These are phyloP conservation scores for Acleris laterana DNA, from an alignment of 2,888 invertebrate genomes.

Conservation along the genomic window DNA sequence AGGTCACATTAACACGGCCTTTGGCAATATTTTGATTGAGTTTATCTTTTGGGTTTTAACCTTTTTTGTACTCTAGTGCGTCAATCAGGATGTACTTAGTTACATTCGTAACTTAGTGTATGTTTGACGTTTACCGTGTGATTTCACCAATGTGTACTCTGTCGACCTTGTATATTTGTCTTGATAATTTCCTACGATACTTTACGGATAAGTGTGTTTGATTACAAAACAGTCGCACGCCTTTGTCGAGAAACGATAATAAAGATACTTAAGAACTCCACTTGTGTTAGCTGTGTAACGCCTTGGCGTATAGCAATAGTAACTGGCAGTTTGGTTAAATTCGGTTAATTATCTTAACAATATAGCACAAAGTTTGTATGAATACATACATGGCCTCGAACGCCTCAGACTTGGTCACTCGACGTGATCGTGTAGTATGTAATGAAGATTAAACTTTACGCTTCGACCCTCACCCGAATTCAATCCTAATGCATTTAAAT, in stretches of 20 bases:
- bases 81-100: no score
- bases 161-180: conserved; percentile 1
- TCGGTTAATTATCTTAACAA: conserved; percentile 3
- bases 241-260: neutral
- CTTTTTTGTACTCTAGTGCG: no score
- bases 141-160: conserved; percentile 6
- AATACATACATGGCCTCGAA: conserved; percentile 4
- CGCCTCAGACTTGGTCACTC: neutral
- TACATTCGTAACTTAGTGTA: neutral
- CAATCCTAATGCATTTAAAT: neutral
- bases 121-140: conserved; percentile 7
- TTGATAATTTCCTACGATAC: conserved; percentile 2
- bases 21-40: neutral
- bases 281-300: neutral
- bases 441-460: conserved; percentile 5
- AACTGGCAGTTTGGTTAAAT: neutral
- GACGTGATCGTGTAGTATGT: conserved; percentile 10
- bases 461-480: conserved; percentile 29
- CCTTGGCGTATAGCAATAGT: neutral
- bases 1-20: neutral
- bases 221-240: neutral
- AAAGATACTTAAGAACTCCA: neutral
- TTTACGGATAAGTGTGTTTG: neutral
- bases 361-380: neutral
- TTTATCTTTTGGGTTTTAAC: no score